A percentile compares a stretch with the other conserved stretches of the same genome.
Conservation (phyloP, 1,140 invertebrate species). For the Gyrodactylus bullatarudis region DNA sequence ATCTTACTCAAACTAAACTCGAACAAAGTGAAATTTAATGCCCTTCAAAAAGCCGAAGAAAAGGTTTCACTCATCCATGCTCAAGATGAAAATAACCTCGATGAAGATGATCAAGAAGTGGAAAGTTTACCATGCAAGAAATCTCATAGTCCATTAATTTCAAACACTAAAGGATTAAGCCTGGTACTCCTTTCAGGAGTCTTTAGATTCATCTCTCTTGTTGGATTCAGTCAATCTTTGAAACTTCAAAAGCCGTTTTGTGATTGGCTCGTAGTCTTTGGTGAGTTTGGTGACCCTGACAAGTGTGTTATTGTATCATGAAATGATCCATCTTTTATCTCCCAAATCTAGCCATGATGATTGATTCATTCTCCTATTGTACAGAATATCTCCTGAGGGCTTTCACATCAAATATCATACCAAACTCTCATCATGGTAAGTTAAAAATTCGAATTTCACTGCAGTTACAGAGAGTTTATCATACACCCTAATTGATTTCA, state of each 20-base stretch:
- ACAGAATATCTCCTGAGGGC: background rate
- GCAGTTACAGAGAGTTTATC: too few relatives aligned
- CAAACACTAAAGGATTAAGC: background rate
- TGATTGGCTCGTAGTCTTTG: background rate
- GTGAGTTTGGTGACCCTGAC: background rate
- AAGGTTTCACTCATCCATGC: too few relatives aligned
- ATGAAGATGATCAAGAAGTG: background rate
- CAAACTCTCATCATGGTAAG: background rate
- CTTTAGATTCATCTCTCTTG: background rate
- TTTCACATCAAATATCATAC: background rate
- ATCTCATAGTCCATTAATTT: background rate
- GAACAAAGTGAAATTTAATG: too few relatives aligned
- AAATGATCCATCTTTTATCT: too few relatives aligned
- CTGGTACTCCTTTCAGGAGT: background rate
- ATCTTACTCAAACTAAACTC: background rate
- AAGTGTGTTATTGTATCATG: background rate
- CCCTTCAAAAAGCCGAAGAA: too few relatives aligned
- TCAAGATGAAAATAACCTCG: too few relatives aligned
- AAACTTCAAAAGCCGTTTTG: background rate
- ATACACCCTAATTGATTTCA: too few relatives aligned
- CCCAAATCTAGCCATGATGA: background rate
- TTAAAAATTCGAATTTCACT: too few relatives aligned
- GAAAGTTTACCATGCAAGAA: background rate
- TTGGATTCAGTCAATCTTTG: background rate
- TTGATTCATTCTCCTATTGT: background rate